Percentiles rank a stretch among this genome's conserved stretches.
phyloP scores from a whole-genome alignment of 2,113 vertebrate species.

The Perca fluviatilis region DNA sequence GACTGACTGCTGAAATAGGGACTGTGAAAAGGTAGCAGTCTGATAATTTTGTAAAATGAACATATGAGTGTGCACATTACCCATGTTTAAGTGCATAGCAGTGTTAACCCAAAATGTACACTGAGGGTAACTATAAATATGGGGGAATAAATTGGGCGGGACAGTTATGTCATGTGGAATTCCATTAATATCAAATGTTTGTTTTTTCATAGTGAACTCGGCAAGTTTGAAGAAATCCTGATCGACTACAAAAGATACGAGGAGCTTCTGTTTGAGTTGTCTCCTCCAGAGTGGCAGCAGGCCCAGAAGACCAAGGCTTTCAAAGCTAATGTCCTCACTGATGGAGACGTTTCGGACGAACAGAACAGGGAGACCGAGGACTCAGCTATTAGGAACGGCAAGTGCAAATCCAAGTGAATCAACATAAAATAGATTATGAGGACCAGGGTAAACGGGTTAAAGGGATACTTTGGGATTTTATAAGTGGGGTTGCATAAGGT shows the following conservation, averaged over 20 bases:
- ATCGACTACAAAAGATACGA: conserved; percentile 88
- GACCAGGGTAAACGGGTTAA: not conserved
- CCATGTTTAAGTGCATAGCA: not conserved
- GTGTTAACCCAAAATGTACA: not conserved
- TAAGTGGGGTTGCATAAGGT: too few relatives aligned
- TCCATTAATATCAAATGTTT: not conserved
- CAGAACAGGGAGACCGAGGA: conserved; percentile 5
- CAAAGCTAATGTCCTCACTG: conserved; percentile 9
- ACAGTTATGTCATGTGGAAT: not conserved
- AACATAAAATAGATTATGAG: not conserved
- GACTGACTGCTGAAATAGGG: conserved; percentile 85
- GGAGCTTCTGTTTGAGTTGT: conserved; percentile 90
- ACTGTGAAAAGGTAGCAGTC: conserved; percentile 85
- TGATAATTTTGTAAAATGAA: not conserved
- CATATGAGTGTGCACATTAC: not conserved
- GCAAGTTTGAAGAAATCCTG: conserved; percentile 85
- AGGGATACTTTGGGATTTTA: too few relatives aligned
- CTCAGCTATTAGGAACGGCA: conserved; percentile 1
- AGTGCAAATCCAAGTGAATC: conserved; percentile 13
- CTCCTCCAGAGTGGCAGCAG: conserved; percentile 90
- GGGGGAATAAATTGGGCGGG: not conserved
- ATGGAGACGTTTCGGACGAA: conserved; percentile 1
- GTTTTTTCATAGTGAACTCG: conserved; percentile 85
- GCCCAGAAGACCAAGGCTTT: conserved; percentile 67
- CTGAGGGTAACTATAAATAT: not conserved